phyloP scores from a whole-genome alignment of 2,888 invertebrate species.

The Aporophyla nigra region DNA sequence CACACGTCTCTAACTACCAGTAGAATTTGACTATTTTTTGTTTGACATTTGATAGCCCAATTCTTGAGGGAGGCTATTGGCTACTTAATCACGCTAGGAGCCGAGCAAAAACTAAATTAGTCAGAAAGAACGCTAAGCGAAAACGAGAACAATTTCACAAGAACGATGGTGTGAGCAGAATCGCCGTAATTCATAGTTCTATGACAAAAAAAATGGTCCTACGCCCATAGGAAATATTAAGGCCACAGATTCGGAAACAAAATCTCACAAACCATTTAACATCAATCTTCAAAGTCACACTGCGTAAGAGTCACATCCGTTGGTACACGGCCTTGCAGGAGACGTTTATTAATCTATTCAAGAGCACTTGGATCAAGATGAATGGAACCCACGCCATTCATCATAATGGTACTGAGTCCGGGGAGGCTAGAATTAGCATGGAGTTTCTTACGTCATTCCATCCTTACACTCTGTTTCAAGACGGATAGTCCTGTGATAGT shows the following conservation, averaged over 20 bases:
- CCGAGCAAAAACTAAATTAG: too few species aligned
- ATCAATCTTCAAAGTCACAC: slow-evolving; percentile 31
- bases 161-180: too few species aligned
- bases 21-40: too few species aligned
- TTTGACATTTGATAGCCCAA: too few species aligned
- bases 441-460: slow-evolving; percentile 33
- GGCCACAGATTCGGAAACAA: not conserved
- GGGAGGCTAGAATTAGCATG: slow-evolving; percentile 47
- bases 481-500: not conserved
- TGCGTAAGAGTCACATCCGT: slow-evolving; percentile 50
- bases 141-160: too few species aligned
- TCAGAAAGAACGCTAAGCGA: too few species aligned
- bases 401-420: slow-evolving; percentile 38
- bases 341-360: slow-evolving; percentile 56
- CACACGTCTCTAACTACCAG: too few species aligned
- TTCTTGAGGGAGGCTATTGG: too few species aligned
- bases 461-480: not conserved
- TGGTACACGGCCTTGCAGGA: slow-evolving; percentile 48
- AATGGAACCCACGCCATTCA: slow-evolving; percentile 54
- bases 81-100: too few species aligned
- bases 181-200: not conserved
- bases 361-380: slow-evolving; percentile 52
- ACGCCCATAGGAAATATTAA: not conserved
- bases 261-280: slow-evolving; percentile 27
- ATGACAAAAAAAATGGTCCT: not conserved